Evolutionary conservation across 2,113 vertebrate species (phyloP), one percentile per base, ranked within the genome.

Genomic region (Clarias batrachus): DNA sequence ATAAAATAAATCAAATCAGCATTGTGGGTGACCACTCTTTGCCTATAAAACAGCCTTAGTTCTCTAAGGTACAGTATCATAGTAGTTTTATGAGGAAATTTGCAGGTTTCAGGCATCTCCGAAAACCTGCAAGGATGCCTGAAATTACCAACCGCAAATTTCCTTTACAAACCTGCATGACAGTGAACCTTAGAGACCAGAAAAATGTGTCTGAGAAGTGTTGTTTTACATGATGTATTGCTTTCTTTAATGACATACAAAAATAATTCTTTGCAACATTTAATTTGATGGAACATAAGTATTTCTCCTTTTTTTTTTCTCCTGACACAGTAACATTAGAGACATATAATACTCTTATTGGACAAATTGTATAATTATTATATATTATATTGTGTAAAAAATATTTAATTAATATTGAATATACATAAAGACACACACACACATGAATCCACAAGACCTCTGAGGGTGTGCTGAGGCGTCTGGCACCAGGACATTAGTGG

Each of bases 111-210:
- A 37, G 30, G 30, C 59, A 80, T 60, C 57, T 21, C 4, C 41
- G 78, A 33, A 60, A 80, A 30, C 77, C 76, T 79, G n/a, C 76
- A 16, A 27, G 16, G n/a, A 79, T 79, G 54, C 76, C 19, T 60
- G 57, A 80, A 80, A 80, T 30, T 80, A 60, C 78, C 78, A 60
- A 80, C 30, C 4, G 60, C 78, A 80, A 60, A 80, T 80, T 37
- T 80, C 56, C 56, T 60, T 60, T 37, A 60, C 30, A 80, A 80
- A 60, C 21, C 9, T 13, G 27, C 27, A 30, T 59, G 27, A 59
- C 17, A 80, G 19, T 33, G 5, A 37, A 60, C 78, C 56, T 59
- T 79, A 60, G 56, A 80, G 57, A 80, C 37, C 56, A 23, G 54
- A 80, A 80, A 33, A 12, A 27, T 37, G 9, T 33, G 5, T 37